These are phyloP conservation scores for Enoplolaimus lenunculus DNA, from an alignment of 2,888 invertebrate genomes.

Conservation along the genomic window DNA sequence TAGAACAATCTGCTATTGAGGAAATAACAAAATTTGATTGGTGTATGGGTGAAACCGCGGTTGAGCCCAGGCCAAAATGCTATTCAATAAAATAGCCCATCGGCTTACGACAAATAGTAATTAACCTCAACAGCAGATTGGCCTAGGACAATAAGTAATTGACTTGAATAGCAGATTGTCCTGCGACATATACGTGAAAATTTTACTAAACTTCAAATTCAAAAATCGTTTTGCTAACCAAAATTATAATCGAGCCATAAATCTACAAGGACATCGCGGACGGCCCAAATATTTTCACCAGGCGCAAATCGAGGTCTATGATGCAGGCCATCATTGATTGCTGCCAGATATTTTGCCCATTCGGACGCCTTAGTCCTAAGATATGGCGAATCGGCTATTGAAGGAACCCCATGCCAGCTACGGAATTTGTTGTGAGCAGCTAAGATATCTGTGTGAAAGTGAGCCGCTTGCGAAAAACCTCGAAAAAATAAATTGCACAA, in stretches of 20 bases:
- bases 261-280: neutral
- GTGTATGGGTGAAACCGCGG: too few species aligned
- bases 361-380: neutral
- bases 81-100: too few species aligned
- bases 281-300: neutral
- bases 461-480: neutral
- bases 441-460: neutral
- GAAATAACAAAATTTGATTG: too few species aligned
- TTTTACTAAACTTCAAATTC: too few species aligned
- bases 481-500: too few species aligned
- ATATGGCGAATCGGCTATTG: neutral
- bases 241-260: neutral
- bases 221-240: neutral
- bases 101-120: too few species aligned
- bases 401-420: neutral
- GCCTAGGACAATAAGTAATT: too few species aligned
- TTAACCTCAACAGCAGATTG: too few species aligned
- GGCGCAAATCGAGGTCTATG: neutral
- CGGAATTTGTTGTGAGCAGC: neutral
- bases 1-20: too few species aligned
- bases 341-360: neutral
- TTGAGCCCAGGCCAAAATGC: too few species aligned
- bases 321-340: neutral
- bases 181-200: too few species aligned
- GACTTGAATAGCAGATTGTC: too few species aligned